Conservation (phyloP, 1,140 invertebrate genomes). For the Drosophila sucinea region DNA sequence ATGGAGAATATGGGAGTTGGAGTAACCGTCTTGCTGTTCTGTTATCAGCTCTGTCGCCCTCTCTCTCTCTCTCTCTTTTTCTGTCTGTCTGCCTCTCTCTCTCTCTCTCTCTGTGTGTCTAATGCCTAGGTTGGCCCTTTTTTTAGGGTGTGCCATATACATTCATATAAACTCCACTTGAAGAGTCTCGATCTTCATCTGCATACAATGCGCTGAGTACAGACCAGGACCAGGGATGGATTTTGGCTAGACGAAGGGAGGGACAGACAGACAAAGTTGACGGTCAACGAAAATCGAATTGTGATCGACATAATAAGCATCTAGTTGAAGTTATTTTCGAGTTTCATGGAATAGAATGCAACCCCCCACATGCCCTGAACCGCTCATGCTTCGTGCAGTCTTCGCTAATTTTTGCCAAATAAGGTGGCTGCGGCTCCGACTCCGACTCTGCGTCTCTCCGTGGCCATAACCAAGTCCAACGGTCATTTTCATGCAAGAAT, state of each 20-base stretch:
- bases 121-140: conserved; percentile 25
- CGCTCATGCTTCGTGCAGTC: neutral
- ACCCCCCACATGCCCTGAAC: neutral
- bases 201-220: conserved; percentile 53
- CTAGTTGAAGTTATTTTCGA: too few relatives aligned
- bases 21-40: conserved; percentile 30
- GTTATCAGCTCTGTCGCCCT: conserved; percentile 47
- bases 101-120: conserved; percentile 21
- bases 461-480: conserved; percentile 48
- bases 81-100: too few relatives aligned
- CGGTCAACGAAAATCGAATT: too few relatives aligned
- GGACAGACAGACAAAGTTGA: conserved; percentile 32
- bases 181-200: conserved; percentile 51
- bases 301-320: conserved; percentile 10
- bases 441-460: conserved; percentile 4
- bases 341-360: too few relatives aligned
- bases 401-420: conserved; percentile 70
- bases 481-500: conserved; percentile 76
- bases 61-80: neutral
- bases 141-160: conserved; percentile 25
- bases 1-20: neutral
- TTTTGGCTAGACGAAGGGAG: neutral
- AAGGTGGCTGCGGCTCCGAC: conserved; percentile 37
- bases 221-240: neutral
- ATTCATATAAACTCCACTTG: conserved; percentile 15